Evolutionary conservation across 2,113 vertebrate genomes (phyloP).

Genomic region (Aegotheles bennettii): DNA sequence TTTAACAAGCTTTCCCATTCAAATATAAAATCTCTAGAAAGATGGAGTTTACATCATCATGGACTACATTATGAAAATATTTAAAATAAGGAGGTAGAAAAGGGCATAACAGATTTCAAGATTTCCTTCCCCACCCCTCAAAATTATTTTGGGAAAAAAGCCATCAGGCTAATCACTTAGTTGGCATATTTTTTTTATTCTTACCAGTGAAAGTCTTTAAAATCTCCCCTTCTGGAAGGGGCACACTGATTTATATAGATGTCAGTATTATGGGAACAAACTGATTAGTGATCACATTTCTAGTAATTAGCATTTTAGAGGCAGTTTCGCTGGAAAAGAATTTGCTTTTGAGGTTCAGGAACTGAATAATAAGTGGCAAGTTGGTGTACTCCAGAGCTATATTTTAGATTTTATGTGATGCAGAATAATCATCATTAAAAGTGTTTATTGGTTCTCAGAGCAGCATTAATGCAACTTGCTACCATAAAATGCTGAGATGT

Average conservation of each 20-base stretch:
- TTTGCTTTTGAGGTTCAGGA: slow-evolving; percentile 24
- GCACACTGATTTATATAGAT: background rate
- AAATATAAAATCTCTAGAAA: background rate
- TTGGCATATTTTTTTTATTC: background rate
- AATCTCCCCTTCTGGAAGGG: background rate
- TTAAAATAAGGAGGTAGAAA: background rate
- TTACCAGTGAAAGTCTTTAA: background rate
- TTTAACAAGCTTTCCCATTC: background rate
- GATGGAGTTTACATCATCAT: background rate
- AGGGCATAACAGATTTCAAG: background rate
- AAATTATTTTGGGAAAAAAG: background rate
- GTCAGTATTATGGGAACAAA: background rate
- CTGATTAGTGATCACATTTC: background rate
- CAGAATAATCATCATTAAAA: background rate
- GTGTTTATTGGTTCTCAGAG: background rate
- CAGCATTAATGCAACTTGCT: background rate
- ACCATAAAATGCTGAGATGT: background rate
- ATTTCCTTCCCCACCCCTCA: background rate
- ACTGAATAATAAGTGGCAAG: background rate
- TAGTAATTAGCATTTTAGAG: slow-evolving; percentile 25
- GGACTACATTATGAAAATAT: background rate
- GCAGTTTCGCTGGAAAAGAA: background rate
- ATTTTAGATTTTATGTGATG: background rate
- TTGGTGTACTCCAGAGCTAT: background rate
- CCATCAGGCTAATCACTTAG: background rate